Evolutionary conservation across 1,140 invertebrate species (phyloP).

Genomic region (Lepidurus apus): DNA sequence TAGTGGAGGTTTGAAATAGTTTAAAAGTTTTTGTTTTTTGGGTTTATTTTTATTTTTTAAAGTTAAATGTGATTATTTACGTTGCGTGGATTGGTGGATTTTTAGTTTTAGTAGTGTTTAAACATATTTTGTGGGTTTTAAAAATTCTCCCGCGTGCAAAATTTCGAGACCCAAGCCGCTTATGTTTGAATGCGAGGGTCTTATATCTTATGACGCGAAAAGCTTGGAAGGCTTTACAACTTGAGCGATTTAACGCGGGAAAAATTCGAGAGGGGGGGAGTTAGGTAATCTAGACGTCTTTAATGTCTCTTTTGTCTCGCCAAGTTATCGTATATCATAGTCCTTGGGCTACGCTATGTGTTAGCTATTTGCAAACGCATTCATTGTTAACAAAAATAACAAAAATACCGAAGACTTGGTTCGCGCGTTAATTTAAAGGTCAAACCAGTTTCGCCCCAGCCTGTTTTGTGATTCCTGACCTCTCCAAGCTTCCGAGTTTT

Average conservation of each 20-base stretch:
- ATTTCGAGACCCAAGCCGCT: background rate
- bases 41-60: no score
- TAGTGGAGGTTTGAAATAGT: no score
- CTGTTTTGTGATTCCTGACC: background rate
- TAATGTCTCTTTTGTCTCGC: background rate
- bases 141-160: background rate
- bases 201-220: background rate
- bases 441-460: no score
- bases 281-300: background rate
- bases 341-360: background rate
- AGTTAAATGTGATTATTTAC: no score
- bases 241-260: background rate
- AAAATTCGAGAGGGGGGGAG: background rate
- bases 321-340: background rate
- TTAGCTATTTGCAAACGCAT: background rate
- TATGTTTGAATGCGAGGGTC: background rate
- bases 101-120: background rate
- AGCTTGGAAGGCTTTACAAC: background rate
- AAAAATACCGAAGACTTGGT: background rate
- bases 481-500: background rate
- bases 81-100: no score
- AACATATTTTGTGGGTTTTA: background rate
- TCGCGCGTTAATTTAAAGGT: no score
- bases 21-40: no score
- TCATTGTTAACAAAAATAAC: background rate